phyloP scores from a whole-genome alignment of 2,113 vertebrate species.

The Aptenodytes patagonicus region DNA sequence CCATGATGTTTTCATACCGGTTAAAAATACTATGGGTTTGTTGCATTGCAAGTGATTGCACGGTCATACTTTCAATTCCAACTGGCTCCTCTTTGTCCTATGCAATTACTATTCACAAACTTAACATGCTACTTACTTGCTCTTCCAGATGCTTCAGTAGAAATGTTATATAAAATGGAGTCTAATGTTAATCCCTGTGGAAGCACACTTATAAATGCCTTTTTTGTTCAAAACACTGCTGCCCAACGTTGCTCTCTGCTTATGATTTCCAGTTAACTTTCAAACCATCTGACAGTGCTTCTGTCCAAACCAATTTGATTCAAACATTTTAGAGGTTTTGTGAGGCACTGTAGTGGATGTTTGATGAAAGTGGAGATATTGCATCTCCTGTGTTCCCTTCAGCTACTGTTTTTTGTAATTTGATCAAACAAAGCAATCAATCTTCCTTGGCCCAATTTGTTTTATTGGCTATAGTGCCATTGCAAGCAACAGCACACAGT shows the following conservation, averaged over 20 bases:
- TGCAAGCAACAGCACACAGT: background rate
- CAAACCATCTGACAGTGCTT: background rate
- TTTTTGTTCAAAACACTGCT: background rate
- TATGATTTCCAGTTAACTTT: background rate
- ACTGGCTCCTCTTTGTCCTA: background rate
- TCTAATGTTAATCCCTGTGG: background rate
- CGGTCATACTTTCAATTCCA: background rate
- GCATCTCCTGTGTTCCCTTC: background rate
- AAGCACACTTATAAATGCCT: background rate
- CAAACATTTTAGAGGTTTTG: background rate
- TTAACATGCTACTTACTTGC: background rate
- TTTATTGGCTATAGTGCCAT: background rate
- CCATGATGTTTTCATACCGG: background rate
- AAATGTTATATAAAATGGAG: background rate
- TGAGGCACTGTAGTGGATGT: background rate
- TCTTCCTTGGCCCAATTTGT: background rate
- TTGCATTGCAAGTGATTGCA: background rate
- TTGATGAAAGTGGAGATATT: background rate
- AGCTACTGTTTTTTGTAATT: background rate
- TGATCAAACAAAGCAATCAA: background rate
- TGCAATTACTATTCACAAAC: background rate
- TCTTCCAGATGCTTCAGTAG: background rate
- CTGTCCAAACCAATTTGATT: background rate
- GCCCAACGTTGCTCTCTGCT: background rate
- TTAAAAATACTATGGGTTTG: background rate